Conservation (phyloP, 1,140 invertebrate species). For the Drosophila sucinea region DNA sequence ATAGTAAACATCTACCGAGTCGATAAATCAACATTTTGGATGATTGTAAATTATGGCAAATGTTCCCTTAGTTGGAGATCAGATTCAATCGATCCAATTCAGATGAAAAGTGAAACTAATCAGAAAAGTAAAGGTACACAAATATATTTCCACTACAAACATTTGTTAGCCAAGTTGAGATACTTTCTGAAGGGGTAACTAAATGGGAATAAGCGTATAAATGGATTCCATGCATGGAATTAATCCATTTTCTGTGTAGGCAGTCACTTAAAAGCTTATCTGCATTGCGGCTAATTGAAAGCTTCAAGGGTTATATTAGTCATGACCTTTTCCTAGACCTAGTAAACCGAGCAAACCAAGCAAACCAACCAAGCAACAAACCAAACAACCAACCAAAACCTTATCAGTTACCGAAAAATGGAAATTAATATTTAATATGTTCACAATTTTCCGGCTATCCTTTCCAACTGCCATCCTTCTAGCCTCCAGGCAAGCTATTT, state of each 20-base stretch:
- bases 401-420: slow-evolving; percentile 74
- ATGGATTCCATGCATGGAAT: not conserved
- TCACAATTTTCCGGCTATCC: slow-evolving; percentile 64
- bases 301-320: slow-evolving; percentile 28
- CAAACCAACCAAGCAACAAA: not conserved
- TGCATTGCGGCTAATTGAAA: slow-evolving; percentile 54
- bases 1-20: too few relatives aligned
- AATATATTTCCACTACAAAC: not conserved
- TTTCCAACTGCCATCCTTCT: not conserved
- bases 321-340: slow-evolving; percentile 44
- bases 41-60: too few relatives aligned
- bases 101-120: too few relatives aligned
- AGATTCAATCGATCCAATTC: too few relatives aligned
- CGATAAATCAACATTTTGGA: too few relatives aligned
- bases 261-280: slow-evolving; percentile 52
- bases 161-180: not conserved
- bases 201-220: slow-evolving; percentile 2
- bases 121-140: too few relatives aligned
- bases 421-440: slow-evolving; percentile 79
- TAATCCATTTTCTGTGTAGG: slow-evolving; percentile 1
- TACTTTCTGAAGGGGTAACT: not conserved
- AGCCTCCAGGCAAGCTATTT: slow-evolving; percentile 18
- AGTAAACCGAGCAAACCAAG: not conserved
- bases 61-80: too few relatives aligned
- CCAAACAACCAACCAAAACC: slow-evolving; percentile 28